Conservation (phyloP, 92 coral and sea anemone genomes). For the Pocillopora meandrina region DNA sequence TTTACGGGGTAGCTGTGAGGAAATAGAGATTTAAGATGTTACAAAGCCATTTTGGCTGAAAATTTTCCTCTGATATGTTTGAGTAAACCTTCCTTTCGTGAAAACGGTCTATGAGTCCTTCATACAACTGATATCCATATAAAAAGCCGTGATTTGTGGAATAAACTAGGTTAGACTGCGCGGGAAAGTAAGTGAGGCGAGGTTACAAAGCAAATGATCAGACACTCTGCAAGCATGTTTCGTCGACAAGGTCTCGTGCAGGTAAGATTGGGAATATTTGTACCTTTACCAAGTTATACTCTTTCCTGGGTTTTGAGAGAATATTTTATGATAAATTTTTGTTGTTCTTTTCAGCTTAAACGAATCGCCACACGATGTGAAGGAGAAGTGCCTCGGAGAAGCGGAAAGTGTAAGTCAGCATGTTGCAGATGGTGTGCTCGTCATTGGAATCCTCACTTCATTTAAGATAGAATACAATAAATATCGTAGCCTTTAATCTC, state of each 20-base stretch:
- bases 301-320: background rate
- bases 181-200: constrained; percentile 39
- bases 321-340: too few species aligned
- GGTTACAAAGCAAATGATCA: constrained; percentile 4
- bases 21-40: too few species aligned
- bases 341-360: constrained; percentile 19
- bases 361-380: constrained; percentile 41
- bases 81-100: too few species aligned
- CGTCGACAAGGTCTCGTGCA: constrained; percentile 21
- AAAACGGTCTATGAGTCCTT: too few species aligned
- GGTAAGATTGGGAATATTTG: background rate
- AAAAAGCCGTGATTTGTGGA: background rate
- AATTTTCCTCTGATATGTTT: too few species aligned
- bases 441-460: too few species aligned
- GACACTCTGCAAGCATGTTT: constrained; percentile 23
- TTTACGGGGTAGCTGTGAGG: too few species aligned
- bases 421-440: background rate
- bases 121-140: too few species aligned
- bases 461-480: too few species aligned
- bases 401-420: constrained; percentile 36
- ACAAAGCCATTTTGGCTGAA: too few species aligned
- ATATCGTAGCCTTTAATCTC: too few species aligned
- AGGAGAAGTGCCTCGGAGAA: constrained; percentile 35
- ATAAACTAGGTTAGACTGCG: background rate
- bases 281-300: background rate